Evolutionary conservation across 2,797 vertebrate species (phyloP), one percentile per base, ranked within the genome.

Genomic region (Telmatherina bonti): DNA sequence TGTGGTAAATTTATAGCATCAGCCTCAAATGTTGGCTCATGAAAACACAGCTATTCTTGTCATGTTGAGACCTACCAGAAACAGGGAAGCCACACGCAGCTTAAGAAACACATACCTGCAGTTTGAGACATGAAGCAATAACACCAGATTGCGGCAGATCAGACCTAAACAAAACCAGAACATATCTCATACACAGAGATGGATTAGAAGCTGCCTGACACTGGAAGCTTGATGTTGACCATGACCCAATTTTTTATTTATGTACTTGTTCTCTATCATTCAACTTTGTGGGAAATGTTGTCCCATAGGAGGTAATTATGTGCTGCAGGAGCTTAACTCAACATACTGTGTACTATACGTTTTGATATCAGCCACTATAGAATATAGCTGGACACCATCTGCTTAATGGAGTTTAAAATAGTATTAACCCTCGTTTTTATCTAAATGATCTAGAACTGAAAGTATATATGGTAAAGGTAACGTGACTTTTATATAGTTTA

Each of bases 61-160:
- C 88, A 88, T 52, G 78, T 49, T 83, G 85, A 92, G 76, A 78
- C 35, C 36, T 2, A 66, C 24, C 85, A 89, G 87, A 87, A 79
- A 70, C 71, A 56, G 9, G 3, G 65, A 85, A 87, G 70, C 80
- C 84, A 86, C 89, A 85, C 85, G 84, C 85, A 49, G 73, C 60
- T 77, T 73, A 45, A 74, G 65, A 81, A 80, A 86, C 59, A 60
- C 80, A 83, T 61, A 70, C 52, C 67, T 67, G 53, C 22, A 68
- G 35, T 55, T 52, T 74, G 74, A 83, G 81, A 74, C 71, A 36
- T 33, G 31, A 43, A 79, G 84, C 66, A 85, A 72, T 79, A 87
- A 79, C 67, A 81, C 57, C 41, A 78, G 83, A 86, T 83, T 71
- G 30, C 52, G 73, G 24, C 49, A 56, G 30, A 41, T 60, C 79